A percentile compares a stretch with the other conserved stretches of the same genome.
Conservation (phyloP, 1,140 invertebrate genomes). For the Platyscapa corneri region DNA sequence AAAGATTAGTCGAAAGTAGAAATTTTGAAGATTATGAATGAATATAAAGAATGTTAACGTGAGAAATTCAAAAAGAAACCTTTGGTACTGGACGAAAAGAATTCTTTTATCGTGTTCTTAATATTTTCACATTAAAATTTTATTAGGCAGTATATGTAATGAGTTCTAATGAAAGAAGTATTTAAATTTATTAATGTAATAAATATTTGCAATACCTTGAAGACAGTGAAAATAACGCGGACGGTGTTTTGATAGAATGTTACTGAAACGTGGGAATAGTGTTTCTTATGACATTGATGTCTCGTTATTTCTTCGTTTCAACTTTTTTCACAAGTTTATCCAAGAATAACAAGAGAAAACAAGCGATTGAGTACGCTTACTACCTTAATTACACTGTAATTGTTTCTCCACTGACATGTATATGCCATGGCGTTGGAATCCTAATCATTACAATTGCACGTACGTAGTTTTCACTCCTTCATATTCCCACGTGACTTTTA, state of each 20-base stretch:
- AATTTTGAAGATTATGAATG: not conserved
- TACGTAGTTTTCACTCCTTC: not conserved
- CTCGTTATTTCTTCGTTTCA: not conserved
- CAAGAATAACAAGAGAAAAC: slow-evolving; percentile 5
- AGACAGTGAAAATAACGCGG: not conserved
- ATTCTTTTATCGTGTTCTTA: not conserved
- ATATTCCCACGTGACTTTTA: slow-evolving; percentile 21
- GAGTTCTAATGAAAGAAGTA: not conserved
- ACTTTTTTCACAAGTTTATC: not conserved
- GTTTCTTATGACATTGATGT: not conserved
- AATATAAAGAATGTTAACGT: not conserved
- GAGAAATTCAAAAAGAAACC: not conserved
- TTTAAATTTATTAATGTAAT: not conserved
- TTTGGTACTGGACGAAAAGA: not conserved
- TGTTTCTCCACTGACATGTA: slow-evolving; percentile 45
- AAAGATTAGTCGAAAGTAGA: not conserved
- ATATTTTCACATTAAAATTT: not conserved
- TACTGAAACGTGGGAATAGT: slow-evolving; percentile 9
- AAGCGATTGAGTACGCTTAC: not conserved
- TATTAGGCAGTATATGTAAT: not conserved
- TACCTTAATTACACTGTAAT: slow-evolving; percentile 58
- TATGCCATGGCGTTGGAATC: slow-evolving; percentile 11
- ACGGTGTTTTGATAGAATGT: not conserved
- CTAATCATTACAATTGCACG: not conserved
- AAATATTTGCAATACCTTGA: not conserved